Evolutionary conservation across 2,113 vertebrate species (phyloP).

Genomic region (Pelecanoides urinatrix): DNA sequence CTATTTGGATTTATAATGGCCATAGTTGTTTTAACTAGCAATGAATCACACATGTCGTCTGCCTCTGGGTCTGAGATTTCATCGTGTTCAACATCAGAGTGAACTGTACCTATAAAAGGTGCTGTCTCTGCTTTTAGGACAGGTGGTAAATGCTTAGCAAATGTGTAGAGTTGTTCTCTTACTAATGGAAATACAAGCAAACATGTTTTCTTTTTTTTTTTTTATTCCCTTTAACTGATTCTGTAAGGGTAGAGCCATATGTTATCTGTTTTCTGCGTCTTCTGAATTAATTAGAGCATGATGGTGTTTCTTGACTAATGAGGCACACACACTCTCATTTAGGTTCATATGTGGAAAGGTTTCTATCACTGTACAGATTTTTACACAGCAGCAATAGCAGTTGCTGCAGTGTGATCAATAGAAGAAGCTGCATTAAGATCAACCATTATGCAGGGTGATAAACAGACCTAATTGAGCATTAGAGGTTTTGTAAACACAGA

Average conservation of each 20-base stretch:
- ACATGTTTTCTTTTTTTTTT: neutral
- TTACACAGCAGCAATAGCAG: neutral
- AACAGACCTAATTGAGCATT: neutral
- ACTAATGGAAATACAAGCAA: neutral
- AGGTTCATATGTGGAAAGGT: neutral
- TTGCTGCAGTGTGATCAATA: neutral
- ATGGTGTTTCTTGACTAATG: conserved; percentile 44
- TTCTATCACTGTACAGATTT: neutral
- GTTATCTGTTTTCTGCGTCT: conserved; percentile 22
- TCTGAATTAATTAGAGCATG: conserved; percentile 43
- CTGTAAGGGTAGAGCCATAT: neutral
- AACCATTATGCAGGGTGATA: neutral
- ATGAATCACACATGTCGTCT: neutral
- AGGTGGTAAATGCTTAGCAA: neutral
- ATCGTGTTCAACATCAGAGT: neutral
- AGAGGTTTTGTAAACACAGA: neutral
- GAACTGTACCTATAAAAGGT: neutral
- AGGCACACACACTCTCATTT: conserved; percentile 5
- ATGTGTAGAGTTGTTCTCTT: neutral
- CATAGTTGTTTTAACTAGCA: neutral
- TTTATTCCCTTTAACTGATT: neutral
- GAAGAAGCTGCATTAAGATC: neutral
- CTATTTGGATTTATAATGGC: neutral
- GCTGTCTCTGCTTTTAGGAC: neutral
- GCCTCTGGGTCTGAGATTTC: neutral